These are phyloP conservation scores for Drosophila pseudoananassae DNA, from an alignment of 1,140 invertebrate genomes.

Conservation along the genomic window DNA sequence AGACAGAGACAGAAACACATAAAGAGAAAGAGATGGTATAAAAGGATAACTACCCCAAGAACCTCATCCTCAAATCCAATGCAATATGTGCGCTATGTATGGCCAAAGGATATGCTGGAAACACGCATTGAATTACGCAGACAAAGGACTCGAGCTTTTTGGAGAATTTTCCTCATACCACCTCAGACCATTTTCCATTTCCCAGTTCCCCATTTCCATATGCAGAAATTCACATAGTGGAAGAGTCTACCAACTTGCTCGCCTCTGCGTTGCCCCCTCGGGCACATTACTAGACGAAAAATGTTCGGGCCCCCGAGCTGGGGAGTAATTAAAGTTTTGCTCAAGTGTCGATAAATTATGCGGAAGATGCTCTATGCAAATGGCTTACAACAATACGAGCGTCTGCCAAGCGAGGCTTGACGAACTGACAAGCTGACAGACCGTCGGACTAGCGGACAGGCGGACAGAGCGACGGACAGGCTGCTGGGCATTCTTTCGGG, in stretches of 20 bases:
- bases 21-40: conserved; percentile 7
- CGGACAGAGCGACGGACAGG: conserved; percentile 15
- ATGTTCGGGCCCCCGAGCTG: conserved; percentile 27
- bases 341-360: conserved; percentile 82
- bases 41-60: conserved; percentile 4
- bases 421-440: conserved; percentile 37
- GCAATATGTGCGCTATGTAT: conserved; percentile 52
- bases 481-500: conserved; percentile 78
- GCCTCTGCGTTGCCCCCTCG: conserved; percentile 7
- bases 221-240: conserved; percentile 63
- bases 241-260: conserved; percentile 4
- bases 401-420: conserved; percentile 24
- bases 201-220: conserved; percentile 53
- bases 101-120: conserved; percentile 73
- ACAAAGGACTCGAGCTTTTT: conserved; percentile 59
- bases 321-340: conserved; percentile 81
- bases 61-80: conserved; percentile 2
- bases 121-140: conserved; percentile 75
- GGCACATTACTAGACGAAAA: conserved; percentile 48
- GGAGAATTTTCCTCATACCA: conserved; percentile 41
- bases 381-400: conserved; percentile 59
- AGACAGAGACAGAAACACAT: conserved; percentile 38
- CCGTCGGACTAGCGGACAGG: neutral
- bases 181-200: neutral
- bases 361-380: conserved; percentile 73